A percentile compares a stretch with the other conserved stretches of the same genome.
Conservation (phyloP, 2,888 invertebrate species). For the Plemyria rubiginata region DNA sequence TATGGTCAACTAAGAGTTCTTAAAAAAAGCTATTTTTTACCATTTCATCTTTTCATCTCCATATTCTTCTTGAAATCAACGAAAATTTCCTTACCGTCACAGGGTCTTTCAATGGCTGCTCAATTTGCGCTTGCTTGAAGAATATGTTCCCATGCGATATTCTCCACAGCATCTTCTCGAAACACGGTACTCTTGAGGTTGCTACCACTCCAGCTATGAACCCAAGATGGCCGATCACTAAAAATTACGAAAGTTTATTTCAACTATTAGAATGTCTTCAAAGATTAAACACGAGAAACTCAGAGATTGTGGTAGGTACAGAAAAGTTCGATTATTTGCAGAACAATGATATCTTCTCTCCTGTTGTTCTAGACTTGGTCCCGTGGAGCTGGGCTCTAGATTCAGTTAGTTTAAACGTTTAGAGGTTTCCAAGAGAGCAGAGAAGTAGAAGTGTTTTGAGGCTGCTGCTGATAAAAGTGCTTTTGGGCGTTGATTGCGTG, state of each 20-base stretch:
- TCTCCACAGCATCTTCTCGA: conserved; percentile 80
- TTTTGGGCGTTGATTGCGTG: too few species aligned
- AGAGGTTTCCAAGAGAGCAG: too few species aligned
- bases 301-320: not conserved
- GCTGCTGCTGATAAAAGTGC: not conserved
- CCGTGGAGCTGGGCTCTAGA: too few species aligned
- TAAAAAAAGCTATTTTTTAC: too few species aligned
- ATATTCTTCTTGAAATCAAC: not conserved
- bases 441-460: not conserved
- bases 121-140: conserved; percentile 79
- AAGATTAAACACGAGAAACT: too few species aligned
- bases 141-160: conserved; percentile 81
- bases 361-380: too few species aligned
- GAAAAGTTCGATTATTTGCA: too few species aligned
- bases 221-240: conserved; percentile 71
- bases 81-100: conserved; percentile 63
- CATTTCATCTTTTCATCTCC: too few species aligned
- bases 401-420: too few species aligned
- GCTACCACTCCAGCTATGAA: conserved; percentile 79
- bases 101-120: conserved; percentile 73
- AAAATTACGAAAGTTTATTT: not conserved
- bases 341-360: too few species aligned
- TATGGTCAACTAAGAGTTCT: too few species aligned
- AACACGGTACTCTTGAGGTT: conserved; percentile 71
- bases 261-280: too few species aligned